Percentiles rank a stretch among this genome's conserved stretches.
Conservation (phyloP, 2,113 vertebrate genomes). For the Alethe castanea region DNA sequence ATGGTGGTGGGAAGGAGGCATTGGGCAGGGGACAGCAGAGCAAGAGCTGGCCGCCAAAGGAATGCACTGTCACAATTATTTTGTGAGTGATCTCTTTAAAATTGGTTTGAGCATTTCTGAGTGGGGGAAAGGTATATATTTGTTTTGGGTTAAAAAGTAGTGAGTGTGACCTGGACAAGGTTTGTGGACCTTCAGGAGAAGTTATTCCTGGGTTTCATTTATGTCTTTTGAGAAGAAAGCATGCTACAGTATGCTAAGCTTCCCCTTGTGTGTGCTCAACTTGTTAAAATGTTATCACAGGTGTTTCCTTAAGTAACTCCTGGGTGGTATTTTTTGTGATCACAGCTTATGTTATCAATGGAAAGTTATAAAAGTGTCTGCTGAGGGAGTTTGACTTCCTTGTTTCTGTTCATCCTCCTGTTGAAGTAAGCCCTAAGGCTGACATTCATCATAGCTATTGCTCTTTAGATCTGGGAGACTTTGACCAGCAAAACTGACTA, state of each 20-base stretch:
- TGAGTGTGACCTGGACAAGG: neutral
- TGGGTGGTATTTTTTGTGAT: neutral
- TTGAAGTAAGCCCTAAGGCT: neutral
- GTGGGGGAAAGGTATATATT: neutral
- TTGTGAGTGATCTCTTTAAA: neutral
- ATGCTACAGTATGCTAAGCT: neutral
- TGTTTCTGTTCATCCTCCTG: neutral
- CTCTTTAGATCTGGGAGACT: neutral
- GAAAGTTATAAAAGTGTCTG: neutral
- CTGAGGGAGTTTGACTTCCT: neutral
- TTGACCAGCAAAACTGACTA: neutral
- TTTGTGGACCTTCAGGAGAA: neutral
- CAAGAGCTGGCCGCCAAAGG: neutral
- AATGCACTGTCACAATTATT: neutral
- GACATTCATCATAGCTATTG: rapidly evolving
- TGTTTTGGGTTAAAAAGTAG: neutral
- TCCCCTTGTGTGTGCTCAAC: neutral
- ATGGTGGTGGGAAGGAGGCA: neutral
- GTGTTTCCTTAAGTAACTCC: neutral
- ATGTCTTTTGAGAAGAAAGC: neutral
- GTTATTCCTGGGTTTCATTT: neutral
- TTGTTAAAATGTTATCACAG: neutral
- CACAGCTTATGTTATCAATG: neutral
- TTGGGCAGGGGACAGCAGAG: neutral
- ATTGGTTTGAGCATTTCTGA: neutral